Conservation (phyloP, 2,797 vertebrate genomes). For the Trematocara caparti region DNA sequence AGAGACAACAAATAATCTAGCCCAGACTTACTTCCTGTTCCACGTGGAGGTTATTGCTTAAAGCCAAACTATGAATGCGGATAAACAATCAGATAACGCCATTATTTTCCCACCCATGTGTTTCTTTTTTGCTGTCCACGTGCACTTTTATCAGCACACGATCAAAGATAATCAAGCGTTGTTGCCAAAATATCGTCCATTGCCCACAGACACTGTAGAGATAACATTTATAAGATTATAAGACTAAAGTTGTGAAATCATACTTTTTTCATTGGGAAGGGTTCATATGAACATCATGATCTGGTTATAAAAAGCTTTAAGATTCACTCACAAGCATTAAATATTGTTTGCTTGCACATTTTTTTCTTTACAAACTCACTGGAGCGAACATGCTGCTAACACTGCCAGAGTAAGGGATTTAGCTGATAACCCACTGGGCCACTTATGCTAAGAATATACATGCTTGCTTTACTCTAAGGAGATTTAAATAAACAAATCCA, state of each 20-base stretch:
- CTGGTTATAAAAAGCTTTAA: neutral
- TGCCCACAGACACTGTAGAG: neutral
- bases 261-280: neutral
- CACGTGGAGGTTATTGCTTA: neutral
- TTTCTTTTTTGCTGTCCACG: neutral
- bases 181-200: neutral
- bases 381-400: neutral
- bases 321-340: neutral
- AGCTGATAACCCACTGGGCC: slow-evolving; percentile 39
- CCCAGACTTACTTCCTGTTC: neutral
- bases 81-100: neutral
- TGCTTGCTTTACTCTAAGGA: slow-evolving; percentile 2
- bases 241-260: neutral
- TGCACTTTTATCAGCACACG: neutral
- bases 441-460: slow-evolving; percentile 45
- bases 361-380: neutral
- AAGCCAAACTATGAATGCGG: neutral
- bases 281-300: neutral
- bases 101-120: neutral
- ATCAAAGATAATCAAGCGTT: neutral
- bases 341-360: slow-evolving; percentile 3
- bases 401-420: slow-evolving; percentile 34
- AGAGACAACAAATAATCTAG: neutral
- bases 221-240: neutral
- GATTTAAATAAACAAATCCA: slow-evolving; percentile 41